A percentile compares a stretch with the other conserved stretches of the same genome.
phyloP scores from a whole-genome alignment of 2,113 vertebrate genomes.

The Podiceps cristatus region DNA sequence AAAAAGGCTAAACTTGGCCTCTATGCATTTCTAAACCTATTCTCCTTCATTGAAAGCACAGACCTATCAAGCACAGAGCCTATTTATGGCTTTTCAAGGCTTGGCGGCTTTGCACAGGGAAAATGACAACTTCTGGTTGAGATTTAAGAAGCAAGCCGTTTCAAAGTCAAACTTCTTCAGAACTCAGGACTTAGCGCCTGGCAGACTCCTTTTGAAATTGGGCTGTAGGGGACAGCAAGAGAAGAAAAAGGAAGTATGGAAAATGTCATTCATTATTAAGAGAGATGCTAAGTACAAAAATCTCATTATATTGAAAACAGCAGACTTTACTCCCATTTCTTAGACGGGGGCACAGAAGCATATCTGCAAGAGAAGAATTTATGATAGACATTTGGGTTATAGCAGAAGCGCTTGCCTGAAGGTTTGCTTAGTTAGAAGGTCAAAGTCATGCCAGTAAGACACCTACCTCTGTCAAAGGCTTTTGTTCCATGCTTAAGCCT shows the following conservation, averaged over 20 bases:
- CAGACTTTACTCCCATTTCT: not conserved
- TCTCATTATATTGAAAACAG: not conserved
- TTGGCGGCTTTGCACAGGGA: not conserved
- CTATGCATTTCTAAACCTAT: not conserved
- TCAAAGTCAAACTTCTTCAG: not conserved
- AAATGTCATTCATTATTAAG: not conserved
- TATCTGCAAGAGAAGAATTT: not conserved
- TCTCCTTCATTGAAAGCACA: not conserved
- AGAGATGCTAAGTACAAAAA: not conserved
- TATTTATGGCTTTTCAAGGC: conserved; percentile 2
- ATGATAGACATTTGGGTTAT: not conserved
- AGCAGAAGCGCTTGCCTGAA: not conserved
- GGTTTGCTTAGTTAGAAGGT: not conserved
- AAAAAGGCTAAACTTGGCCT: not conserved
- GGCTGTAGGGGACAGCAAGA: not conserved
- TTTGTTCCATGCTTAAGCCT: not conserved
- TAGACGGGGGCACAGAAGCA: not conserved
- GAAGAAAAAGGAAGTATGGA: not conserved
- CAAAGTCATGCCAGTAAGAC: not conserved
- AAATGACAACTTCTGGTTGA: not conserved
- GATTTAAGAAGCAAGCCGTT: not conserved
- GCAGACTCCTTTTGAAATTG: not conserved
- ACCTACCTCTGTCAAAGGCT: not conserved
- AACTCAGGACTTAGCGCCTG: not conserved
- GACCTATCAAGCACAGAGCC: not conserved